Conservation (phyloP, 2,888 invertebrate species). For the Merodon equestris region DNA sequence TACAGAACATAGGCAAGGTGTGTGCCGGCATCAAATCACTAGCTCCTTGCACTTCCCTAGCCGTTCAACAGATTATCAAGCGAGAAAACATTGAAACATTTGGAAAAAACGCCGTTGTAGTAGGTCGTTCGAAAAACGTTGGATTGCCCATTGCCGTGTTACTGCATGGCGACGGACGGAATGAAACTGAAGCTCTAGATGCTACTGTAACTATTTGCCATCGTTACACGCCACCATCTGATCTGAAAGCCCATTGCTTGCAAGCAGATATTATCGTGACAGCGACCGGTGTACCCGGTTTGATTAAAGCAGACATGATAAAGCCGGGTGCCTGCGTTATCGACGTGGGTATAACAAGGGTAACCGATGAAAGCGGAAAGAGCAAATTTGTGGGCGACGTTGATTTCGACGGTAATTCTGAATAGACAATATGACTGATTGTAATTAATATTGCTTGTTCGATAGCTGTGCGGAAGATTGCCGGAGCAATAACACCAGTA, state of each 20-base stretch:
- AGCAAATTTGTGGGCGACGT: slow-evolving; percentile 92
- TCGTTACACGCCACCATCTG: slow-evolving; percentile 89
- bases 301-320: slow-evolving; percentile 90
- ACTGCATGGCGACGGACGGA: slow-evolving; percentile 86
- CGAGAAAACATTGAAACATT: slow-evolving; percentile 86
- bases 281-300: slow-evolving; percentile 84
- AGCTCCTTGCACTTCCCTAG: slow-evolving; percentile 90
- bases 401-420: slow-evolving; percentile 86
- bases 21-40: slow-evolving; percentile 86
- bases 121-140: slow-evolving; percentile 95
- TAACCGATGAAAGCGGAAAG: slow-evolving; percentile 84
- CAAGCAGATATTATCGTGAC: slow-evolving; percentile 78
- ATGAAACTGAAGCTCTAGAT: slow-evolving; percentile 87
- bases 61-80: slow-evolving; percentile 79
- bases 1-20: slow-evolving; percentile 89
- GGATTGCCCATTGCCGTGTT: slow-evolving; percentile 93
- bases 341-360: slow-evolving; percentile 91
- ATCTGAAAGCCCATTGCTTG: slow-evolving; percentile 84
- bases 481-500: slow-evolving; percentile 92
- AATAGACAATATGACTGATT: not conserved
- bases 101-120: slow-evolving; percentile 92
- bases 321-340: slow-evolving; percentile 93
- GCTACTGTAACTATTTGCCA: slow-evolving; percentile 95
- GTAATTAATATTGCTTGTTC: slow-evolving; percentile 72
- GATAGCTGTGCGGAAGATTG: slow-evolving; percentile 87